These are phyloP conservation scores for Serinus canaria DNA, from an alignment of 2,113 vertebrate species.

Conservation along the genomic window DNA sequence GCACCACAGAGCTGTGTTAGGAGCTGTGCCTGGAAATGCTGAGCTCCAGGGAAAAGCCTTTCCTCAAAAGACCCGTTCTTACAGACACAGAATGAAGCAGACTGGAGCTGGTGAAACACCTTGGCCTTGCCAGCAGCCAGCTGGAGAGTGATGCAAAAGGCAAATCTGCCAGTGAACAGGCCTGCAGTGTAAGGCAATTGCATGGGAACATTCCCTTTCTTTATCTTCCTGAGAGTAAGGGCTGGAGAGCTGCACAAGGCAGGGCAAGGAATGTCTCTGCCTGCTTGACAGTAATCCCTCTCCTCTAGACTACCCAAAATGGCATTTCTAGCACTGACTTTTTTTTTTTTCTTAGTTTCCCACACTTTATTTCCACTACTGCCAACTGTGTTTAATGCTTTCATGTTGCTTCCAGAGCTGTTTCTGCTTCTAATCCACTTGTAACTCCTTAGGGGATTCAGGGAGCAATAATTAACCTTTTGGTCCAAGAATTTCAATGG, in stretches of 20 bases:
- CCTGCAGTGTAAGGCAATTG: not conserved
- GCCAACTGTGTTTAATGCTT: conserved; percentile 12
- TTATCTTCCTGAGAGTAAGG: not conserved
- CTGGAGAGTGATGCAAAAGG: not conserved
- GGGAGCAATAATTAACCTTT: conserved; percentile 50
- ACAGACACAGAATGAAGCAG: not conserved
- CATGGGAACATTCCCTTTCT: not conserved
- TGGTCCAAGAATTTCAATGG: conserved; percentile 14
- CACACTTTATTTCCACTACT: conserved; percentile 23
- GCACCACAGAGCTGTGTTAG: not conserved
- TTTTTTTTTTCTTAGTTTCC: not conserved
- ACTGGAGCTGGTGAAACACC: not conserved
- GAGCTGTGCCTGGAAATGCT: not conserved
- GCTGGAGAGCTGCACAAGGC: not conserved
- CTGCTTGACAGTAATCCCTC: not conserved
- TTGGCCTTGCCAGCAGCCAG: not conserved
- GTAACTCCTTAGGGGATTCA: conserved; percentile 1
- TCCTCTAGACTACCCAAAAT: not conserved
- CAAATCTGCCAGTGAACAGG: not conserved
- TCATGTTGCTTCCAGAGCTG: conserved; percentile 7
- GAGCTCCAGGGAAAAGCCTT: not conserved
- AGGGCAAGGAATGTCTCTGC: not conserved
- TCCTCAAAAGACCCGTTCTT: not conserved
- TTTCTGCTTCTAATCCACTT: conserved; percentile 55
- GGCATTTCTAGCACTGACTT: not conserved